Evolutionary conservation across 1,140 invertebrate genomes (phyloP).

Genomic region (Vanessa tameamea): DNA sequence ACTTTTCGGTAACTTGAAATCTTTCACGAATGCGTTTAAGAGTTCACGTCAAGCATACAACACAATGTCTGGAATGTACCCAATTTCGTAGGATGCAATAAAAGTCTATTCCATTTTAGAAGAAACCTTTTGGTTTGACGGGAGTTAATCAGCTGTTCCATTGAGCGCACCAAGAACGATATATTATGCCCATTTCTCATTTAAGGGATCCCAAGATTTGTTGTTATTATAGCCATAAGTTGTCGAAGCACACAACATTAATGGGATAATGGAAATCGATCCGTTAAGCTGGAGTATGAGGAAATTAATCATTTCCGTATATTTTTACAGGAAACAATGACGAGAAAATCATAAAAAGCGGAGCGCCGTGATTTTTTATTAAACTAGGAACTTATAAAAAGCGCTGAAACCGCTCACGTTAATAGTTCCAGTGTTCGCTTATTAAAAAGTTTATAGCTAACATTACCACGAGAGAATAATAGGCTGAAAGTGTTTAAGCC

Average conservation of each 20-base stretch:
- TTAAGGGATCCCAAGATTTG: conserved; percentile 16
- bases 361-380: conserved; percentile 13
- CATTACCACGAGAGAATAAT: conserved; percentile 41
- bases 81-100: background rate
- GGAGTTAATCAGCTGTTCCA: conserved; percentile 10
- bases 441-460: conserved; percentile 53
- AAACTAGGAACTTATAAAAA: conserved; percentile 34
- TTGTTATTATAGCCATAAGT: conserved; percentile 12
- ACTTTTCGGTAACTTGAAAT: background rate
- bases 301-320: background rate
- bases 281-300: background rate
- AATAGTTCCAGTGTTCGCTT: conserved; percentile 47
- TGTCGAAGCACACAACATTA: conserved; percentile 5
- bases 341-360: background rate
- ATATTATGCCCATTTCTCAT: conserved; percentile 9
- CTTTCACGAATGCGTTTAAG: background rate
- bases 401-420: conserved; percentile 41
- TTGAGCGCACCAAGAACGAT: background rate
- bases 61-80: background rate
- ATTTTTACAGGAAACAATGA: background rate
- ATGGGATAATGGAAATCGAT: background rate
- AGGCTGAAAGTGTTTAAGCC: conserved; percentile 39
- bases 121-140: background rate
- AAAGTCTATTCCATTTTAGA: background rate
- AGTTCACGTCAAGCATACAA: background rate